Base-by-base conservation (phyloP, 2,888 invertebrate genomes). In the Euplagia quadripunctaria region DNA sequence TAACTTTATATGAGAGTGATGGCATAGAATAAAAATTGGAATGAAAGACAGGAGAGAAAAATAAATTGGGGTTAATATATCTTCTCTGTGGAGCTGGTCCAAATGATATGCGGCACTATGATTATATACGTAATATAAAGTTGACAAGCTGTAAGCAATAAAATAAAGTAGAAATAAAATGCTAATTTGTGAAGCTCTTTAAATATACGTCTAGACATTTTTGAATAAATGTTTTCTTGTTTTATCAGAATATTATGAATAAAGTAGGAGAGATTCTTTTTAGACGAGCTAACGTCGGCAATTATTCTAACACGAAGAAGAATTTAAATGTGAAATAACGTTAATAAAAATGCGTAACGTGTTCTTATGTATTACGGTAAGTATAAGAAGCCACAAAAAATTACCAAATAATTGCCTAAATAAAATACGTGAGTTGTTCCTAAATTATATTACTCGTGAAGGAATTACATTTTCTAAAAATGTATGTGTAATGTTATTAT, bases 1-100 rank as follows among this genome's bases (percentile, higher is more conserved):
- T 75, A 73, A 76, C 75, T 73, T 46, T 46, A 46, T 46, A 46
- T 9, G 43, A 46, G 43, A 46, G 55, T 71, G 67, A 79, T 77
- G 74, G 72, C 67, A 80, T 79, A 81, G 77, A 78, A 81, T 84
- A 86, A 87, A 87, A 87, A 86, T 83, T 83, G 75, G 74, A 91
- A 92, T 89, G 90, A 90, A 90, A 90, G 87, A 89, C 89, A 88
- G 85, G 82, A 86, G 85, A 89, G 90, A 91, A 90, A 61, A 92
- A 93, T 92, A 93, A 92, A 93, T 93, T 92, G 85, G 85, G 89
- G 87, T 89, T 92, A 91, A 61, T 31, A 31, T 46, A 92, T 92
- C 88, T 89, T 91, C 90, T 90, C 91, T 72, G 85, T 79, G 88
- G 91, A 81, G 72, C 64, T 88, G 86, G 82, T 49, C 65, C 86